phyloP scores from a whole-genome alignment of 2,797 vertebrate species.

The Tokudaia tokunoshimensis region DNA sequence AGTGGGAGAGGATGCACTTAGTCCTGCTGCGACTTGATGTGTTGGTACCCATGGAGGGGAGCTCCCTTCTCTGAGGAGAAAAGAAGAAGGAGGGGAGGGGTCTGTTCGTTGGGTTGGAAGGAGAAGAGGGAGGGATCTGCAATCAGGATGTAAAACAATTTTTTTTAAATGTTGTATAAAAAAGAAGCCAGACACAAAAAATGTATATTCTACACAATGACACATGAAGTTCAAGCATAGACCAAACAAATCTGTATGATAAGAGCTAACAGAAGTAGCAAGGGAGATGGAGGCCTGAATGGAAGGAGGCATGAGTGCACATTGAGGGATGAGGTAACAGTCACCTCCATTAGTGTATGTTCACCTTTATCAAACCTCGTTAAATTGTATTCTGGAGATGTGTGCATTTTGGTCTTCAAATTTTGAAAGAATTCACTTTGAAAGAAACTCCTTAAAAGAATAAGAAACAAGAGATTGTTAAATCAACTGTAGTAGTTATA shows the following conservation, averaged over 20 bases:
- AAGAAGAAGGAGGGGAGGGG: not conserved
- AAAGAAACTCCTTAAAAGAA: slow-evolving; percentile 47
- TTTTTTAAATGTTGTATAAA: slow-evolving; percentile 9
- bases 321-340: not conserved
- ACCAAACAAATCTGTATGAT: not conserved
- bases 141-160: not conserved
- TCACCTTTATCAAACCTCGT: slow-evolving; percentile 51
- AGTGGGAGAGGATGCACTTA: not conserved
- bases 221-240: not conserved
- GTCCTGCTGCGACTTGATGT: not conserved
- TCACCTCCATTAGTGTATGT: not conserved
- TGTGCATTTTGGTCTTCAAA: slow-evolving; percentile 31
- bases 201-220: not conserved
- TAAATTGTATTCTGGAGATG: slow-evolving; percentile 18
- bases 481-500: slow-evolving; percentile 14
- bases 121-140: not conserved
- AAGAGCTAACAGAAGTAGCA: not conserved
- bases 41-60: not conserved
- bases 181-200: not conserved
- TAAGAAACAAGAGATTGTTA: not conserved
- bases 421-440: slow-evolving; percentile 27
- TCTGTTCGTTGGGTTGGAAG: not conserved
- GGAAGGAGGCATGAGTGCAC: not conserved
- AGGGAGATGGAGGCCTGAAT: not conserved
- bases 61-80: not conserved